phyloP scores from a whole-genome alignment of 1,140 invertebrate species.

The Pristionchus pacificus region DNA sequence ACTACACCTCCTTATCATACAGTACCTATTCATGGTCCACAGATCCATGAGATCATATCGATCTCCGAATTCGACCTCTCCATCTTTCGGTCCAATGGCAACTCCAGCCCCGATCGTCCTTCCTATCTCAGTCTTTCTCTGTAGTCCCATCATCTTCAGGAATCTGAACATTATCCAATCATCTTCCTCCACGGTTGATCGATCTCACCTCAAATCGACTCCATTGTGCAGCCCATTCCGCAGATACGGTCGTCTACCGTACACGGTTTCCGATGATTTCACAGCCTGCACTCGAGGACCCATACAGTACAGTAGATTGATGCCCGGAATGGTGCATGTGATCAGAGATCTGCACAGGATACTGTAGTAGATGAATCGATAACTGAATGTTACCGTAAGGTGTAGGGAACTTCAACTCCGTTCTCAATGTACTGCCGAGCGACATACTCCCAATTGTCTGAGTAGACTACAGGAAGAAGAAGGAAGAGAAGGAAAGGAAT shows the following conservation, averaged over 20 bases:
- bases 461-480: background rate
- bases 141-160: background rate
- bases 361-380: background rate
- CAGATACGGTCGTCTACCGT: background rate
- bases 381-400: background rate
- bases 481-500: background rate
- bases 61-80: background rate
- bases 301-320: background rate
- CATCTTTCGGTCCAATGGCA: background rate
- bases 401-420: background rate
- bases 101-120: background rate
- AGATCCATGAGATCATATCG: background rate
- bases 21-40: background rate
- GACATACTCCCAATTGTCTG: background rate
- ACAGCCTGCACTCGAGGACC: background rate
- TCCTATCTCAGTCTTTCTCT: background rate
- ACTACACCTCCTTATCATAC: background rate
- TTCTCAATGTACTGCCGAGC: background rate
- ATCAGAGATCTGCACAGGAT: background rate
- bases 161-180: background rate
- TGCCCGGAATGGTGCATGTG: background rate
- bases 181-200: too few species aligned
- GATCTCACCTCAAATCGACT: background rate
- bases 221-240: background rate
- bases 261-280: background rate